These are phyloP conservation scores for Myotis findleyi DNA, from an alignment of 2,797 vertebrate species.

Conservation along the genomic window DNA sequence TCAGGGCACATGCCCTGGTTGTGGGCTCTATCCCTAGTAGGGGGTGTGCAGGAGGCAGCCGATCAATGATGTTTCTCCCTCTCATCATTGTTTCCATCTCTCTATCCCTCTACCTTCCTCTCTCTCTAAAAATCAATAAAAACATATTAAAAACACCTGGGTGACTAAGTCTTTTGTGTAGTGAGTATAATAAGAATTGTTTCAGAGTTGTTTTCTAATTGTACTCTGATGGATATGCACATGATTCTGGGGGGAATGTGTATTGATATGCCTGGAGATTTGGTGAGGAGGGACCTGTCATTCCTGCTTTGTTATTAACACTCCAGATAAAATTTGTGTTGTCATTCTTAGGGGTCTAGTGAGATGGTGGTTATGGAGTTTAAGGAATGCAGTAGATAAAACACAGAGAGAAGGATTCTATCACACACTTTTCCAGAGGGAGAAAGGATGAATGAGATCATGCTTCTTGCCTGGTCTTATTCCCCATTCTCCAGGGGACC, in stretches of 20 bases:
- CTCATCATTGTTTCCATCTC: too few species aligned
- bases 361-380: not conserved
- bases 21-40: too few species aligned
- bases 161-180: slow-evolving; percentile 27
- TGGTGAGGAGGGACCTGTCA: not conserved
- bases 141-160: not conserved
- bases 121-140: too few species aligned
- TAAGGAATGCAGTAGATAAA: not conserved
- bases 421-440: not conserved
- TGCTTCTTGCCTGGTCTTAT: not conserved
- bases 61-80: too few species aligned
- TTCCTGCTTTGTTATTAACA: not conserved
- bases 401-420: not conserved
- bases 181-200: slow-evolving; percentile 3
- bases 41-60: too few species aligned
- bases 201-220: slow-evolving; percentile 36
- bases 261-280: not conserved
- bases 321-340: slow-evolving; percentile 15
- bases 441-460: not conserved
- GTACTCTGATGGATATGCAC: not conserved
- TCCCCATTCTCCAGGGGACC: not conserved
- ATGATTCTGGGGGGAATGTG: not conserved
- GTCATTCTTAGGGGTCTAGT: not conserved
- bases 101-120: too few species aligned
- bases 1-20: too few species aligned